Evolutionary conservation across 2,113 vertebrate species (phyloP), one percentile per base, ranked within the genome.

Genomic region (Syngnathus scovelli): DNA sequence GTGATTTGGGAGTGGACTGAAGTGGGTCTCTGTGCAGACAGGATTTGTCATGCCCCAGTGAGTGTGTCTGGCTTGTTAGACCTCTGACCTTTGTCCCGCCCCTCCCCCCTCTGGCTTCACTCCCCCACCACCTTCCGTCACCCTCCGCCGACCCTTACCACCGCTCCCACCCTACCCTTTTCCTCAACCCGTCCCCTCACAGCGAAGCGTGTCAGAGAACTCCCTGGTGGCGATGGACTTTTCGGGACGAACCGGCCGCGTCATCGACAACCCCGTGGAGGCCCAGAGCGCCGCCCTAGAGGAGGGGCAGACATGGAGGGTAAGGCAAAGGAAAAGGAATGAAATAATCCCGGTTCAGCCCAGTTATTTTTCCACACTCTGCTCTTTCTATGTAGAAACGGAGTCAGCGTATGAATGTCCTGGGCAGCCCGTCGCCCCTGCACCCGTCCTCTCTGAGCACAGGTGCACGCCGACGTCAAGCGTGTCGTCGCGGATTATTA

Each of bases 171-270:
- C 44, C 67, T 15, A 52, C 59, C 62, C 43, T 48, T 43, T 16
- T 51, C 46, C 23, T 49, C 23, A 48, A 3, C 69, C 68, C 41
- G 51, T 72, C 61, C 65, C 72, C 54, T 13, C 21, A 83, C 82
- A 98, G 97, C 93, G 97, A 89, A 99, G 96, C 64, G 94, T 98
- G 65, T 98, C 96, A 3, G 97, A 99, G 91, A 99, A 95, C 85
- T 98, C 95, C 54, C 92, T 99, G 58, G 97, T 99, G 83, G 96
- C 97, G 43, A 99, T 99, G 96, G 97, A 99, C 89, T 99, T 99
- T 86, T 99, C 97, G 13, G 96, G 97, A 72, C 92, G 94, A 79
- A 98, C 93, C 7, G 97, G 97, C 70, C 93, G 97, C 76, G 94
- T 99, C 89, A 98, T 99, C 41, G 95, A 98, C 76, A 98, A 98